These are phyloP conservation scores for Platypus cylindrus DNA, from an alignment of 2,888 invertebrate genomes.

Conservation along the genomic window DNA sequence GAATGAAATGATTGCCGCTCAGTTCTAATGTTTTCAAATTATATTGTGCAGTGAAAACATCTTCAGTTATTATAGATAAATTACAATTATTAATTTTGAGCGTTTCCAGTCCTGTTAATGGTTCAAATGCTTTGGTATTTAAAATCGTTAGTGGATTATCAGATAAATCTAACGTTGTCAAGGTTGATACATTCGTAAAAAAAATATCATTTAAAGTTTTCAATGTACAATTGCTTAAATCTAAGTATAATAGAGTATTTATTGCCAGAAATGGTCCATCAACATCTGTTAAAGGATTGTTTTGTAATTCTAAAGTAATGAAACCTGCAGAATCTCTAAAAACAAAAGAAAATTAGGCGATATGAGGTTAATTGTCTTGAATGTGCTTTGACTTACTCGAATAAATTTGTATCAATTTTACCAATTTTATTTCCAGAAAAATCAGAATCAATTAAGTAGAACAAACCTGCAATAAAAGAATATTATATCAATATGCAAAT, in stretches of 20 bases:
- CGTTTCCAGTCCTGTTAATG: slow-evolving; percentile 50
- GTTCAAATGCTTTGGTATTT: slow-evolving; percentile 47
- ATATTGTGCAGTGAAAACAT: slow-evolving; percentile 43
- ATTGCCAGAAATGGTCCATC: slow-evolving; percentile 54
- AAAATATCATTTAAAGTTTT: slow-evolving; percentile 46
- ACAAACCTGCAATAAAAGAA: slow-evolving; percentile 37
- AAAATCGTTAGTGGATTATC: slow-evolving; percentile 49
- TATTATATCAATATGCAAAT: background rate
- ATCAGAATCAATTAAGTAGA: slow-evolving; percentile 57
- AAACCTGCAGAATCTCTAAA: slow-evolving; percentile 55
- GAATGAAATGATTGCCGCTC: slow-evolving; percentile 47
- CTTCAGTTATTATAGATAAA: slow-evolving; percentile 43
- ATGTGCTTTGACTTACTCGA: slow-evolving; percentile 41
- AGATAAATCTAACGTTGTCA: slow-evolving; percentile 57
- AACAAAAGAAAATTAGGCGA: slow-evolving; percentile 6
- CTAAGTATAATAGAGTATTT: slow-evolving; percentile 52
- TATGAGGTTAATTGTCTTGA: no score
- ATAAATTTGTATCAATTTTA: slow-evolving; percentile 51
- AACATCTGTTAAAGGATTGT: slow-evolving; percentile 48
- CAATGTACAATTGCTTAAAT: slow-evolving; percentile 52
- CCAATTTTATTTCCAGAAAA: slow-evolving; percentile 54
- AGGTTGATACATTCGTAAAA: slow-evolving; percentile 51
- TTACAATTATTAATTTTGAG: slow-evolving; percentile 54
- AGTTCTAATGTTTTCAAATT: slow-evolving; percentile 53
- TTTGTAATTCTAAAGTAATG: slow-evolving; percentile 55